These are phyloP conservation scores for Agrotis ipsilon DNA, from an alignment of 2,888 invertebrate species.

Conservation along the genomic window DNA sequence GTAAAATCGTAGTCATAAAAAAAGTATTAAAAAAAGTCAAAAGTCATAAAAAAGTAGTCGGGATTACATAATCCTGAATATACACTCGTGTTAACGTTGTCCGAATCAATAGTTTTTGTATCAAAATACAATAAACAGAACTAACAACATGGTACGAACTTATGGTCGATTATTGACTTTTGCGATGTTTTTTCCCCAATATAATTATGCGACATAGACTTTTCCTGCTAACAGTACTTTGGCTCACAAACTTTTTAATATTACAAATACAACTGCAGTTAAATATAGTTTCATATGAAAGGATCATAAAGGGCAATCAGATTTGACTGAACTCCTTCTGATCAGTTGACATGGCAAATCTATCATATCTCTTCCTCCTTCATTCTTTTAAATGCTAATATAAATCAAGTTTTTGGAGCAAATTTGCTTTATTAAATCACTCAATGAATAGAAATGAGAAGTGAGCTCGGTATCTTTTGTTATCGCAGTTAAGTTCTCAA, in stretches of 20 bases:
- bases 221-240: neutral
- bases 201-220: neutral
- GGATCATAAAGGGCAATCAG: neutral
- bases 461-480: neutral
- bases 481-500: neutral
- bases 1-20: no score
- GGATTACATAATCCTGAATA: no score
- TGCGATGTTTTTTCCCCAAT: neutral
- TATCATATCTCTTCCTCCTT: neutral
- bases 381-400: neutral
- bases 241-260: neutral
- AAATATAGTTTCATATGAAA: neutral
- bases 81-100: constrained; percentile 5
- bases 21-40: no score
- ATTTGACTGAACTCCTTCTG: neutral
- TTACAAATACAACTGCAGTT: neutral
- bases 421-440: neutral
- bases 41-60: no score
- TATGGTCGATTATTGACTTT: neutral
- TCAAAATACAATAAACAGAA: no score
- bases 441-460: neutral
- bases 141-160: no score
- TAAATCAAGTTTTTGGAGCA: constrained; percentile 5
- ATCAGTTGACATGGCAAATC: neutral
- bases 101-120: no score